Evolutionary conservation across 2,888 invertebrate species (phyloP).

Genomic region (Hydroisotoma schaefferi): DNA sequence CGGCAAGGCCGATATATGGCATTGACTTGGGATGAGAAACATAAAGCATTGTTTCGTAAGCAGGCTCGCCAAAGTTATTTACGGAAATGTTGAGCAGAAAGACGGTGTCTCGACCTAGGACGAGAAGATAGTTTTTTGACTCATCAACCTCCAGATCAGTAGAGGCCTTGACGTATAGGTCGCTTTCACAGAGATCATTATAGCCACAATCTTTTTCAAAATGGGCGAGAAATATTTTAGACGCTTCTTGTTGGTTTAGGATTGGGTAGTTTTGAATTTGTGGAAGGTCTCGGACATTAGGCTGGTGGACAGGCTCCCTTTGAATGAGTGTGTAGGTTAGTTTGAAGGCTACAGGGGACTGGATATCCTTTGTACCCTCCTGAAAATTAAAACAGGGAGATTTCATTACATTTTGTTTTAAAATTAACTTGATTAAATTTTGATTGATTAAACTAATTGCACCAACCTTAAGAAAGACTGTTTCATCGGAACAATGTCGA

Average conservation of each 20-base stretch:
- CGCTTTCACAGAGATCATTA: constrained; percentile 82
- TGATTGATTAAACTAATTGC: no score
- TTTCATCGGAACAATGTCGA: constrained; percentile 69
- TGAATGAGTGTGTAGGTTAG: constrained; percentile 78
- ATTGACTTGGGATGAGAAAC: constrained; percentile 73
- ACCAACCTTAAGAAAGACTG: constrained; percentile 74
- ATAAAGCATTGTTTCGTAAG: constrained; percentile 80
- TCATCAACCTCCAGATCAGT: constrained; percentile 57
- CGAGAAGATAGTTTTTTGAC: constrained; percentile 45
- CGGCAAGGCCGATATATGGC: constrained; percentile 69
- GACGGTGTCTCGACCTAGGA: constrained; percentile 71
- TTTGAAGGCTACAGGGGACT: constrained; percentile 79
- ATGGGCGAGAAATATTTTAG: constrained; percentile 73
- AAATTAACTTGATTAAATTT: not conserved
- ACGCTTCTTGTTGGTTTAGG: constrained; percentile 79
- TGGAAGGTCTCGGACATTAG: constrained; percentile 59
- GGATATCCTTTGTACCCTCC: constrained; percentile 81
- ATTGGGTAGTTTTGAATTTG: constrained; percentile 78
- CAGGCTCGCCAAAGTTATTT: constrained; percentile 78
- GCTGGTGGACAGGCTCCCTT: constrained; percentile 58
- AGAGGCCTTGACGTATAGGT: constrained; percentile 65
- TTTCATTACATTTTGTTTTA: constrained; percentile 10
- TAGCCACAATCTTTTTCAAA: constrained; percentile 89
- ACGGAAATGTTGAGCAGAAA: constrained; percentile 71
- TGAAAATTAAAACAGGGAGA: constrained; percentile 47